These are phyloP conservation scores for Suricata suricatta DNA, from an alignment of 2,113 vertebrate genomes.

Conservation along the genomic window DNA sequence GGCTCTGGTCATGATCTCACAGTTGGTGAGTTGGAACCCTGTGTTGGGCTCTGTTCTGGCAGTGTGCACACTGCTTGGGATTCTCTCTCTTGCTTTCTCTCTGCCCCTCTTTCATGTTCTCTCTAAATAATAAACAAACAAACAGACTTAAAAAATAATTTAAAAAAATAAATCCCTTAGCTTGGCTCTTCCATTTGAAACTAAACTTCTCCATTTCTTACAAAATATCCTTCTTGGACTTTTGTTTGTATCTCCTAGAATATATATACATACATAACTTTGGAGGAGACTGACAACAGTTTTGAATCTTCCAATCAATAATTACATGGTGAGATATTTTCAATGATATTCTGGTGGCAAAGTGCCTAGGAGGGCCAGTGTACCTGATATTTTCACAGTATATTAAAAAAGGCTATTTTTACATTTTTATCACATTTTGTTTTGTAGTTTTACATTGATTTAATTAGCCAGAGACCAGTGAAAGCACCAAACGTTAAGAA, in stretches of 20 bases:
- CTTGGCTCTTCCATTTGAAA: not conserved
- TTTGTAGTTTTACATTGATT: not conserved
- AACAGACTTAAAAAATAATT: too few species aligned
- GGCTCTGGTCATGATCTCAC: too few species aligned
- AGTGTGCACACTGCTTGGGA: too few species aligned
- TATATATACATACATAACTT: not conserved
- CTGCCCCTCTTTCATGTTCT: too few species aligned
- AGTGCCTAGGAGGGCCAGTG: not conserved
- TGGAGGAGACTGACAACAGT: not conserved
- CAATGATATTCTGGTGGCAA: not conserved
- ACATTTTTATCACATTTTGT: not conserved
- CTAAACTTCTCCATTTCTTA: not conserved
- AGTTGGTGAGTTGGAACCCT: too few species aligned
- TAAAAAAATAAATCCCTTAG: not conserved
- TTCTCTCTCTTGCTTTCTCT: too few species aligned
- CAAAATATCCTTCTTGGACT: not conserved
- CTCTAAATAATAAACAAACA: too few species aligned
- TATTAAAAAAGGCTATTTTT: not conserved
- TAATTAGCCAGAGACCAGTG: not conserved
- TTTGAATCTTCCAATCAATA: not conserved
- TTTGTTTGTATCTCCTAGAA: not conserved
- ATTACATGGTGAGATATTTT: not conserved
- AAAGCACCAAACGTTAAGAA: not conserved
- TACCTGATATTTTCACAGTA: not conserved
- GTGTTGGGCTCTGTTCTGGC: too few species aligned